These are phyloP conservation scores for Porites lobata DNA, from an alignment of 92 coral and sea anemone species.

Conservation along the genomic window DNA sequence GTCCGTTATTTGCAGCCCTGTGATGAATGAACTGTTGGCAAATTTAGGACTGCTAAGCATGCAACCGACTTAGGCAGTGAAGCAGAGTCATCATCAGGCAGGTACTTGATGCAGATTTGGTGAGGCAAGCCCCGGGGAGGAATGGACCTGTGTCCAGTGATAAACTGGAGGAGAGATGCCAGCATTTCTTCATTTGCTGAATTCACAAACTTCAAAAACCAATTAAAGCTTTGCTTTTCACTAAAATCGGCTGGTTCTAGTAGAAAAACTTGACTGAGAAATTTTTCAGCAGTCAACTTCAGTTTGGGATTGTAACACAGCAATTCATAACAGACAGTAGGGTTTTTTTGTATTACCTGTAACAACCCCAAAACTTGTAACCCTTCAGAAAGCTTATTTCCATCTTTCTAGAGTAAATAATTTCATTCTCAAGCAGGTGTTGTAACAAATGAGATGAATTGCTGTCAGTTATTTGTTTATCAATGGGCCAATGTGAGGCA, in stretches of 20 bases:
- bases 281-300: conserved; percentile 32
- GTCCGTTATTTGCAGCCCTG: too few relatives aligned
- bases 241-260: conserved; percentile 49
- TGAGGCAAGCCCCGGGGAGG: conserved; percentile 53
- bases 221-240: conserved; percentile 50
- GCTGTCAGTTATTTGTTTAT: conserved; percentile 51
- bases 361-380: conserved; percentile 56
- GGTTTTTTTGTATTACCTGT: conserved; percentile 42
- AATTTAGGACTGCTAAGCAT: conserved; percentile 47
- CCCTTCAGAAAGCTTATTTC: conserved; percentile 69
- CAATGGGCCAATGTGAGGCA: conserved; percentile 63
- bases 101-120: conserved; percentile 41
- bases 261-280: conserved; percentile 40
- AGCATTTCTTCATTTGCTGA: conserved; percentile 46
- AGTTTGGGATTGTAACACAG: conserved; percentile 45
- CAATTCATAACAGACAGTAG: conserved; percentile 38
- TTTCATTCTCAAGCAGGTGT: conserved; percentile 68
- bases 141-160: conserved; percentile 36
- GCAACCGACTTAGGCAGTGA: conserved; percentile 68
- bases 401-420: conserved; percentile 56
- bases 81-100: conserved; percentile 58
- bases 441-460: conserved; percentile 51
- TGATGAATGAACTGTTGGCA: conserved; percentile 74
- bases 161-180: conserved; percentile 48
- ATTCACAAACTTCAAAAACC: conserved; percentile 55